These are phyloP conservation scores for Oedothorax gibbosus DNA, from an alignment of 1,140 invertebrate genomes.

Conservation along the genomic window DNA sequence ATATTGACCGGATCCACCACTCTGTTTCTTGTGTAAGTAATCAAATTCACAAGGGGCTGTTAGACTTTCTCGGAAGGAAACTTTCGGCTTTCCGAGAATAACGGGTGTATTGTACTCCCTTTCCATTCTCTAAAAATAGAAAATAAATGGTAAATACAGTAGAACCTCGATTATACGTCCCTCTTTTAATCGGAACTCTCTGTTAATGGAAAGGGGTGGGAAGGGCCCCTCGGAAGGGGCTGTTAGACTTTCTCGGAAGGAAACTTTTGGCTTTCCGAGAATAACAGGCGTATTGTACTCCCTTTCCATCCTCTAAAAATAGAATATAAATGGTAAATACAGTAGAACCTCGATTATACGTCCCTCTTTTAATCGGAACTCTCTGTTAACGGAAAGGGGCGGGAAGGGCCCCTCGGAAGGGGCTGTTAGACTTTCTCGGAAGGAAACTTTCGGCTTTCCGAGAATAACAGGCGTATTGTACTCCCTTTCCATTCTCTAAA, in stretches of 20 bases:
- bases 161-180: too few species aligned
- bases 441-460: slow-evolving; percentile 98
- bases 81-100: slow-evolving; percentile 95
- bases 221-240: too few species aligned
- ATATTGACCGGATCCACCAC: slow-evolving; percentile 96
- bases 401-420: too few species aligned
- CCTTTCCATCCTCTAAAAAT: slow-evolving; percentile 85
- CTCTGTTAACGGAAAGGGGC: too few species aligned
- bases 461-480: slow-evolving; percentile 92
- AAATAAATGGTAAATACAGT: slow-evolving; percentile 31
- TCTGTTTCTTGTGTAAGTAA: slow-evolving; percentile 97
- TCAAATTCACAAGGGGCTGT: slow-evolving; percentile 83
- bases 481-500: slow-evolving; percentile 92
- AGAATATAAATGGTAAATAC: slow-evolving; percentile 46
- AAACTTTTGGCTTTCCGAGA: slow-evolving; percentile 97
- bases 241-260: slow-evolving; percentile 86
- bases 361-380: too few species aligned
- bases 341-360: too few species aligned
- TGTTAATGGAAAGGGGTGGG: too few species aligned
- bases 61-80: slow-evolving; percentile 90
- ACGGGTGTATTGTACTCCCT: slow-evolving; percentile 96
- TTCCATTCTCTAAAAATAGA: slow-evolving; percentile 82
- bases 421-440: slow-evolving; percentile 81
- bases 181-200: too few species aligned
- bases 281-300: slow-evolving; percentile 95